phyloP scores from a whole-genome alignment of 2,797 vertebrate species.

The Dallia pectoralis region DNA sequence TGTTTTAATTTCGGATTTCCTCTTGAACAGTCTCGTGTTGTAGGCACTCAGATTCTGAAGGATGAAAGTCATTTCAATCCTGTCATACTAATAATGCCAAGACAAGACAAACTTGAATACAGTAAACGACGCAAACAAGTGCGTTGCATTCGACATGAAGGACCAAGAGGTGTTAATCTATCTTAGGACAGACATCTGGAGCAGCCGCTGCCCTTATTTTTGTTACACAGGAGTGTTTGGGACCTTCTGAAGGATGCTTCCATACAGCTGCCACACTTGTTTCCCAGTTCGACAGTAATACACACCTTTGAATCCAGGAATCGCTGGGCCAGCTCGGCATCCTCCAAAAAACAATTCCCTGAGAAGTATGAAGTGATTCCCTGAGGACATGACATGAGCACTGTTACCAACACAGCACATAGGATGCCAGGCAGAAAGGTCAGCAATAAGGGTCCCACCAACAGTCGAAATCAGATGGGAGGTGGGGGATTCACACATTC shows the following conservation, averaged over 20 bases:
- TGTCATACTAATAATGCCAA: not conserved
- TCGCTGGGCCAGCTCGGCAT: slow-evolving; percentile 87
- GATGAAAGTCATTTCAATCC: not conserved
- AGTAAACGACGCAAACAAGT: too few relatives aligned
- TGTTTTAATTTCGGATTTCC: slow-evolving; percentile 65
- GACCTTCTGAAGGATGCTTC: too few relatives aligned
- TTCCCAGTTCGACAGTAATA: not conserved
- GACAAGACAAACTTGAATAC: not conserved
- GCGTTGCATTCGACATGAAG: too few relatives aligned
- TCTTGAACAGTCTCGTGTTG: slow-evolving; percentile 91
- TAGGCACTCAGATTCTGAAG: slow-evolving; percentile 88
- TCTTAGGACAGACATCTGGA: too few relatives aligned
- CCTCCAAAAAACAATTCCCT: slow-evolving; percentile 84
- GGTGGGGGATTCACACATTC: not conserved
- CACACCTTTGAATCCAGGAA: slow-evolving; percentile 89
- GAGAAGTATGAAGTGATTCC: slow-evolving; percentile 92
- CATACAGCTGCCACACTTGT: not conserved
- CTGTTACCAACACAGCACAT: not conserved
- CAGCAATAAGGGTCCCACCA: not conserved
- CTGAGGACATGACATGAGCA: slow-evolving; percentile 56
- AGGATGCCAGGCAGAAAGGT: not conserved
- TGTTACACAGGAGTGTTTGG: too few relatives aligned
- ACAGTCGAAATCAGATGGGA: too few relatives aligned
- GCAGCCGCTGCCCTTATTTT: too few relatives aligned
- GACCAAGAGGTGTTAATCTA: too few relatives aligned